phyloP scores from a whole-genome alignment of 1,140 invertebrate genomes.

The Arion vulgaris region DNA sequence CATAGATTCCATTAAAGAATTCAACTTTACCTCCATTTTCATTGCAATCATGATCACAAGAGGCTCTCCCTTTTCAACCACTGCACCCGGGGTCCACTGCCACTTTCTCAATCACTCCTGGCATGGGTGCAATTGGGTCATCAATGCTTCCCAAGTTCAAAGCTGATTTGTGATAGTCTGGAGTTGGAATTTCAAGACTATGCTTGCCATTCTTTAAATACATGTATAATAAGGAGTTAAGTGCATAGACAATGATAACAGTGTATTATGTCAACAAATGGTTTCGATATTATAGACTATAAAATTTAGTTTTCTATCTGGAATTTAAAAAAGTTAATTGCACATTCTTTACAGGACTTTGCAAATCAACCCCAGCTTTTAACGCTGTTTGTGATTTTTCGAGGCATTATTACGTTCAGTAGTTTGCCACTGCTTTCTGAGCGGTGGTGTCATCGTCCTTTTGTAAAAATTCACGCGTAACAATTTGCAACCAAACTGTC shows the following conservation, averaged over 20 bases:
- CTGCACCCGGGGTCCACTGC: slow-evolving; percentile 84
- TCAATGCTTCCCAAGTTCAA: slow-evolving; percentile 56
- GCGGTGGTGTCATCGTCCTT: too few relatives aligned
- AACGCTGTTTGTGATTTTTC: too few relatives aligned
- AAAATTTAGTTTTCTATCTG: neutral
- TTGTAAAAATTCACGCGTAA: too few relatives aligned
- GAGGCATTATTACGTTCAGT: too few relatives aligned
- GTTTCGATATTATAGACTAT: neutral
- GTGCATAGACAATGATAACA: neutral
- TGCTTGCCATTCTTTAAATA: slow-evolving; percentile 69
- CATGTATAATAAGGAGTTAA: neutral
- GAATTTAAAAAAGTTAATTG: too few relatives aligned
- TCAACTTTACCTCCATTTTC: slow-evolving; percentile 94
- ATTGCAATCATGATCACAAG: slow-evolving; percentile 95
- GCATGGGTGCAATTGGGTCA: slow-evolving; percentile 90
- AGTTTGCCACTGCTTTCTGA: too few relatives aligned
- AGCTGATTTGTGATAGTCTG: slow-evolving; percentile 70
- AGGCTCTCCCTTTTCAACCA: slow-evolving; percentile 87
- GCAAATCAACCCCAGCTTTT: too few relatives aligned
- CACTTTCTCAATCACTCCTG: slow-evolving; percentile 94
- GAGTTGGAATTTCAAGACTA: slow-evolving; percentile 70
- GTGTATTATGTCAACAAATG: neutral
- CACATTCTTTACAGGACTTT: too few relatives aligned
- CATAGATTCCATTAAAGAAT: neutral
- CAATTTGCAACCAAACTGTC: too few relatives aligned